Evolutionary conservation across 2,113 vertebrate species (phyloP), one percentile per base, ranked within the genome.

Genomic region (Myodes glareolus): DNA sequence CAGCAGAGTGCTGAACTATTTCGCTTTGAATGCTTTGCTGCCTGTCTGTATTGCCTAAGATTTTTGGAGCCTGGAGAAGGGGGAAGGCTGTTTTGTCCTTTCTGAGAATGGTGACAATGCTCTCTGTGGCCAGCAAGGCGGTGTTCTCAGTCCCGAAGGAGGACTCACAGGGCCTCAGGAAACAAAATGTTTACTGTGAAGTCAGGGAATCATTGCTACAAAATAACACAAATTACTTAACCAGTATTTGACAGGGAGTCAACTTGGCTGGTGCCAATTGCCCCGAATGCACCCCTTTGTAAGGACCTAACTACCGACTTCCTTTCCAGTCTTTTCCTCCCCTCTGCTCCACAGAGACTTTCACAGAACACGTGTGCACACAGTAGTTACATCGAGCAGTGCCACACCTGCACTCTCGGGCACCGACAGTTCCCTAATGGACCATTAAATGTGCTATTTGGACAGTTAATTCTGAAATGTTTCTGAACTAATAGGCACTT

Each of bases 391-490:
- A 7, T 10, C 86, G 50, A 80, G 29, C 17, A 52, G 88, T 2
- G 61, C 45, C 65, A 80, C 89, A 67, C 89, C 75, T 88, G 50
- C 31, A 36, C 61, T 92, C 82, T 42, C 31, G 75, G 96, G 92
- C 63, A 3, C 5, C 61, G 90, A 72, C 33, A 42, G 42, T 90
- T 92, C 90, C 94, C 93, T 81, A 88, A 29, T 76, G 87, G 65
- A 47, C 84, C 93, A 67, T 85, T 90, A 94, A 96, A 84, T n/a
- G 61, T 90, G 91, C 94, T 93, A 47, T 67, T 85, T 90, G 93
- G 84, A 29, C 70, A 82, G 94, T 94, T 97, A 89, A 94, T 95
- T 96, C 90, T 92, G 77, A 94, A 96, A 97, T 93, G 78, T 92
- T 94, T 73, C 85, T 93, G 55, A 97, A 92, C 88, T 86, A 93